phyloP scores from a whole-genome alignment of 2,888 invertebrate species.

The Apantesis nais region DNA sequence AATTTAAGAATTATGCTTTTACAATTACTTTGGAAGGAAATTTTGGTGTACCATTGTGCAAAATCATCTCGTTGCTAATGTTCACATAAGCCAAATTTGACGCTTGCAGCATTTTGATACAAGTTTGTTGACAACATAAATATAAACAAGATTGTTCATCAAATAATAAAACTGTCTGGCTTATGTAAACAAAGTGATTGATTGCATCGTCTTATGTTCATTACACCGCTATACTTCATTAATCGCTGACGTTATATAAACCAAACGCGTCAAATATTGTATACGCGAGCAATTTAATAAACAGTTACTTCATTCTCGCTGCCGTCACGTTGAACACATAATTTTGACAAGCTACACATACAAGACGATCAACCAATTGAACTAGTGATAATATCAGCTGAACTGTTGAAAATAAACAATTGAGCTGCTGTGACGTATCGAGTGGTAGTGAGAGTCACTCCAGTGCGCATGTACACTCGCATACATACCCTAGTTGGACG shows the following conservation, averaged over 20 bases:
- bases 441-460: conserved; percentile 62
- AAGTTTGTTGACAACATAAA: conserved; percentile 51
- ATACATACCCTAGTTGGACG: conserved; percentile 98
- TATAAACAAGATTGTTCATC: conserved; percentile 59
- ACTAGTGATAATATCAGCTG: conserved; percentile 41
- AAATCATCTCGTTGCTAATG: conserved; percentile 47
- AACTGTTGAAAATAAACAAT: conserved; percentile 41
- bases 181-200: conserved; percentile 72
- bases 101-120: conserved; percentile 34
- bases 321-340: conserved; percentile 25
- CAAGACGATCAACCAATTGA: conserved; percentile 51
- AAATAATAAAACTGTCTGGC: conserved; percentile 74
- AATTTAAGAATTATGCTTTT: conserved; percentile 14
- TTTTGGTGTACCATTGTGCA: conserved; percentile 32
- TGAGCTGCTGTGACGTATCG: conserved; percentile 29
- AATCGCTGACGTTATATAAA: conserved; percentile 31
- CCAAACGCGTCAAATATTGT: conserved; percentile 24
- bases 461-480: conserved; percentile 78
- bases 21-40: conserved; percentile 18
- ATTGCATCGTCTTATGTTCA: conserved; percentile 61
- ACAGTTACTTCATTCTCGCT: conserved; percentile 31
- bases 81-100: conserved; percentile 54
- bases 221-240: conserved; percentile 43
- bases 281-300: conserved; percentile 25
- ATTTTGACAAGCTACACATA: conserved; percentile 39